Evolutionary conservation across 1,140 invertebrate genomes (phyloP), one percentile per base, ranked within the genome.

Genomic region (Saccostrea cuccullata): DNA sequence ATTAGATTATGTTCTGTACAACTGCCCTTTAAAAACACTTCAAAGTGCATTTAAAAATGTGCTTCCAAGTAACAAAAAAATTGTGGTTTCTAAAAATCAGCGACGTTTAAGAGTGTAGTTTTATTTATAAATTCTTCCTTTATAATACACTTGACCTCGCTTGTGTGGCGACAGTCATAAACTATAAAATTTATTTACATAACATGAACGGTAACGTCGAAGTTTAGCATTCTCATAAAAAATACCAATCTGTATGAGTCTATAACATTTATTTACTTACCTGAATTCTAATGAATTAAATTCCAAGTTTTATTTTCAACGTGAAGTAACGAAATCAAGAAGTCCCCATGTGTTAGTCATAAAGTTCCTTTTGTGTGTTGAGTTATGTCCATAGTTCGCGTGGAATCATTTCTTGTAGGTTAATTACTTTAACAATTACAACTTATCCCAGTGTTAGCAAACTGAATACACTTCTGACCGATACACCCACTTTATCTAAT

Each of bases 241-340:
- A 47, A 47, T 8, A 2, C 5, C 47, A 47, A 47, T 47, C 47
- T 77, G 11, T 36, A 77, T 12, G 30, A 77, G 36, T 77, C 70
- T 77, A 36, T 77, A 36, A 36, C 15, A 12, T 17, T n/a, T 36
- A 36, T 77, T 77, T 77, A 77, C 70, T 2, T 77, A 77, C 70
- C 26, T 77, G 70, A 77, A 77, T 77, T 36, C 70, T 12, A 30
- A 36, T 77, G 70, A 77, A 77, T 77, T 77, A 77, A 77, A 77
- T 30, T 30, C 70, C 70, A 77, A 77, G 58, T 64, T 64, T 77
- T 40, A 77, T 30, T 77, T 36, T 77, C 70, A 15, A 36, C 30
- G 26, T 13, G 26, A 30, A 30, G 26, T 26, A 30, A 77, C 13
- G 13, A n/a, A n/a, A 20, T 20, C 5, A 64, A 64, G 17, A 64